These are phyloP conservation scores for Sternotherus odoratus DNA, from an alignment of 2,797 vertebrate species.

Conservation along the genomic window DNA sequence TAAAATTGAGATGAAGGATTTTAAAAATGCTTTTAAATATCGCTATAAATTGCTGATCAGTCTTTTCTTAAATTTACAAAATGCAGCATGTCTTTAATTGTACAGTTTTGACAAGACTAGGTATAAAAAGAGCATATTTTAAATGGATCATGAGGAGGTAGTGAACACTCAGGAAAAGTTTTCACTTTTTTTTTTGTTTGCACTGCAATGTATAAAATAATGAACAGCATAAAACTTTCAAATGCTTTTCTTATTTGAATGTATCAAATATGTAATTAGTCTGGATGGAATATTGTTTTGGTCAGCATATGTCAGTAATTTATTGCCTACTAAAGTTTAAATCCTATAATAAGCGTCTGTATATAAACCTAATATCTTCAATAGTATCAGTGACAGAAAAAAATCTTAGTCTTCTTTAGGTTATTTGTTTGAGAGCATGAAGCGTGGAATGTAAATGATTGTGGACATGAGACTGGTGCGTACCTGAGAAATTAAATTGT, in stretches of 20 bases:
- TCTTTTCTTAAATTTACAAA: conserved; percentile 49
- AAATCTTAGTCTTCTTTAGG: conserved; percentile 71
- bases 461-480: conserved; percentile 65
- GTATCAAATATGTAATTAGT: conserved; percentile 70
- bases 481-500: conserved; percentile 75
- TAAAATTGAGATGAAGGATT: conserved; percentile 62
- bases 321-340: conserved; percentile 76
- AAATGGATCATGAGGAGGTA: conserved; percentile 41
- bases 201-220: conserved; percentile 75
- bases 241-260: conserved; percentile 74
- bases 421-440: conserved; percentile 81
- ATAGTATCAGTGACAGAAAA: conserved; percentile 66
- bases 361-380: conserved; percentile 69
- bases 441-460: conserved; percentile 75
- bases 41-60: conserved; percentile 49
- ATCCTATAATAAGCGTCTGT: conserved; percentile 70
- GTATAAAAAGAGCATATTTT: conserved; percentile 68
- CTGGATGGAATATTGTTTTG: conserved; percentile 65
- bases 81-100: conserved; percentile 63
- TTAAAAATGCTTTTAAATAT: conserved; percentile 32
- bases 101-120: conserved; percentile 72
- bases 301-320: conserved; percentile 76
- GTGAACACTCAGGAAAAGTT: conserved; percentile 82
- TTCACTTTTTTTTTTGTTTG: conserved; percentile 81
- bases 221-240: conserved; percentile 67